phyloP scores from a whole-genome alignment of 2,888 invertebrate genomes.

The Drosophila cognata region DNA sequence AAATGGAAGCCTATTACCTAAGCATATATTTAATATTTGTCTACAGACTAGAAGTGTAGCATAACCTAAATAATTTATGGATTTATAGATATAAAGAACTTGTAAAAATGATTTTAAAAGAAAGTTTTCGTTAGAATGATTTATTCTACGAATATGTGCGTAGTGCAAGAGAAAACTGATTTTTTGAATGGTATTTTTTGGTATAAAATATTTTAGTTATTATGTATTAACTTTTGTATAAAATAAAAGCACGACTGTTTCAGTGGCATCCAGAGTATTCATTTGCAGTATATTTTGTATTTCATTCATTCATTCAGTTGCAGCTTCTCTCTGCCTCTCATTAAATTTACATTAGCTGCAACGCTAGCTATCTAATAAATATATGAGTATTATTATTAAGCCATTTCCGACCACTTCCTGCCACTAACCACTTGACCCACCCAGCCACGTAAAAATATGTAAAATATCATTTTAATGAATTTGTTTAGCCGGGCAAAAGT shows the following conservation, averaged over 20 bases:
- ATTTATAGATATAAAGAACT: background rate
- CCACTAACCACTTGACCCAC: slow-evolving; percentile 11
- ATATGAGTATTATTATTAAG: slow-evolving; percentile 39
- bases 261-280: background rate
- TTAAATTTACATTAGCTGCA: slow-evolving; percentile 17
- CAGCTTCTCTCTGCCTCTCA: background rate
- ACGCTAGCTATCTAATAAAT: slow-evolving; percentile 32
- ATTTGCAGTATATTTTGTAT: background rate
- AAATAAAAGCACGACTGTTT: background rate
- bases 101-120: background rate
- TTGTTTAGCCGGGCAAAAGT: slow-evolving; percentile 50
- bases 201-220: background rate
- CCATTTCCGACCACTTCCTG: slow-evolving; percentile 27
- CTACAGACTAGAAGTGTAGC: background rate
- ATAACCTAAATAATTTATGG: background rate
- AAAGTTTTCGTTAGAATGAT: background rate
- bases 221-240: background rate
- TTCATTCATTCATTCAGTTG: slow-evolving; percentile 1
- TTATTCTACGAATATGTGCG: background rate
- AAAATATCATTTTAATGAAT: slow-evolving; percentile 62
- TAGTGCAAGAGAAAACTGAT: background rate
- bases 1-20: background rate
- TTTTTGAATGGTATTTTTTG: background rate
- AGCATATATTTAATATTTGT: background rate
- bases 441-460: slow-evolving; percentile 32